Base-by-base conservation (phyloP, 2,797 vertebrate genomes). In the Cetoscarus ocellatus region DNA sequence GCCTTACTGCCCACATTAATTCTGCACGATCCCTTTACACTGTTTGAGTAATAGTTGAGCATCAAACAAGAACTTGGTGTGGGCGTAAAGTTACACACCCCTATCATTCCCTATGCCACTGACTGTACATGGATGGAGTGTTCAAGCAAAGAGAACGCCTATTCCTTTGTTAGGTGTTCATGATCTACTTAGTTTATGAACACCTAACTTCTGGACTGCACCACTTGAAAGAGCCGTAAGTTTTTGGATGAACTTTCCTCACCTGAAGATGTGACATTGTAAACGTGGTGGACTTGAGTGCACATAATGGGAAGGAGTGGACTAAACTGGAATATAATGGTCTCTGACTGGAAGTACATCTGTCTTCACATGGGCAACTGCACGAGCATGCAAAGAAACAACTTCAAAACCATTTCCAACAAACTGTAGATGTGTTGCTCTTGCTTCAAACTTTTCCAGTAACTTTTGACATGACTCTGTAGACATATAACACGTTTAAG, bases 1-100 rank as follows among this genome's bases (percentile, higher is more conserved):
- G 90, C 88, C 86, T 86, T 85, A 84, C 63, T 69, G 84, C 76
- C 81, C 78, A 67, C 43, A 80, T 56, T 69, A 61, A 87, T 82
- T 84, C 87, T 90, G 88, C 90, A 93, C 86, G 87, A 83, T 77
- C 86, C 87, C 86, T 86, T 86, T 85, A 86, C 84, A 80, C 68
- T 58, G 63, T 70, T 80, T 79, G 79, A 77, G 53, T 73, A 81
- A 7, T 76, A 83, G 74, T 75, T 12, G 27, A 57, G 57, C 71
- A 67, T 72, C 67, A 59, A 71, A 63, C 67, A 82, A 83, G 82
- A 63, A 55, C 73, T 27, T 8, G 3, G 65, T 68, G 35, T 34
- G 61, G 64, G 68, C 39, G 66, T 60, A 61, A 75, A 76, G 61
- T 11, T 45, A 71, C 27, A 73, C 43, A 61, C 44, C 36, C 54